Conservation (phyloP, 2,113 vertebrate species). For the Tauraco erythrolophus region DNA sequence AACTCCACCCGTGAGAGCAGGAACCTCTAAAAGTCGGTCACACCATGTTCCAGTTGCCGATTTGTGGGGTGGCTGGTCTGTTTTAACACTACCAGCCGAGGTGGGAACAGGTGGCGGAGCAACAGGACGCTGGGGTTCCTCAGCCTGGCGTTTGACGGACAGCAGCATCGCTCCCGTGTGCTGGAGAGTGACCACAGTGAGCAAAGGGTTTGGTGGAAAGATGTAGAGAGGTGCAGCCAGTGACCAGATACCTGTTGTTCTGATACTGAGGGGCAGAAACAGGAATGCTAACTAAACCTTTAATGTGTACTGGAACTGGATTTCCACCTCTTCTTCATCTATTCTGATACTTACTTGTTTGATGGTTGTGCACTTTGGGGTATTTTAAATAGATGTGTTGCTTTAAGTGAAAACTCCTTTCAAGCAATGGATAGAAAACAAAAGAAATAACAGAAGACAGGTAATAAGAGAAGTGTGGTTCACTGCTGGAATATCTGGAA, state of each 20-base stretch:
- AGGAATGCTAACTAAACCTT: not conserved
- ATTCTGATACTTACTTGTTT: not conserved
- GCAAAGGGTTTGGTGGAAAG: not conserved
- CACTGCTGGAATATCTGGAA: not conserved
- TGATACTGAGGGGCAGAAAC: not conserved
- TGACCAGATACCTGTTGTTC: no score
- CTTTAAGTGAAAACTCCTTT: not conserved
- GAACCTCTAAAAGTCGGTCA: not conserved
- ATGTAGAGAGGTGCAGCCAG: no score
- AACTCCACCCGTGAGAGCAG: not conserved
- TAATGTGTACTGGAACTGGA: not conserved
- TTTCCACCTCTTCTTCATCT: not conserved
- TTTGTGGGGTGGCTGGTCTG: not conserved
- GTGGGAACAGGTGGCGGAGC: not conserved
- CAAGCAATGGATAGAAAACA: not conserved
- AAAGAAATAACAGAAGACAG: not conserved
- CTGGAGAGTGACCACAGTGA: not conserved
- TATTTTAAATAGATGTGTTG: not conserved
- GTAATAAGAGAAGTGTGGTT: not conserved
- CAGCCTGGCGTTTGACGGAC: not conserved
- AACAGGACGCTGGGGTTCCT: rapidly evolving
- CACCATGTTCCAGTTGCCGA: not conserved
- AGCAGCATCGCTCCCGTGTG: not conserved
- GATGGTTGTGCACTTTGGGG: not conserved
- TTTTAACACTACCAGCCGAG: not conserved